Conservation (phyloP, 2,113 vertebrate genomes). For the Pogona vitticeps region DNA sequence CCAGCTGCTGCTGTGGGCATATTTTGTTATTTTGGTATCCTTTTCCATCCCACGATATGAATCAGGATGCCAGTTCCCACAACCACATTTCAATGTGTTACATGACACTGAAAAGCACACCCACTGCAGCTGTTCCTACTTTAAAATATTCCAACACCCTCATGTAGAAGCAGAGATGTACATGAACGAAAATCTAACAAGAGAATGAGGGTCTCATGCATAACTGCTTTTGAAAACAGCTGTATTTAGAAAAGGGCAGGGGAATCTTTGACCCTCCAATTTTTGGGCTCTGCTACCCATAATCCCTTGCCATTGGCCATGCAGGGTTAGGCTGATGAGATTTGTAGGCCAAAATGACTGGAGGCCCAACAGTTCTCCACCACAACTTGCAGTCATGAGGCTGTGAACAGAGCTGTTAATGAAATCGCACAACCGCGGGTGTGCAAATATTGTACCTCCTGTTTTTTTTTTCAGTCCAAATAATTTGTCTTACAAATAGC, state of each 20-base stretch:
- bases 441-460: too few species aligned
- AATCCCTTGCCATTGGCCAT: too few species aligned
- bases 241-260: neutral
- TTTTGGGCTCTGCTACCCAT: too few species aligned
- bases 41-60: neutral
- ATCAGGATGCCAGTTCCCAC: neutral
- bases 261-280: too few species aligned
- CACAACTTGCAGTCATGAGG: too few species aligned
- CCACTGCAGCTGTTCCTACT: neutral
- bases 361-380: too few species aligned
- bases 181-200: neutral
- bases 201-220: neutral
- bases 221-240: slow-evolving; percentile 14
- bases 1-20: neutral
- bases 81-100: neutral
- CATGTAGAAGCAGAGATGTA: neutral
- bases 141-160: neutral
- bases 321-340: too few species aligned
- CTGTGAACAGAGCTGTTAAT: too few species aligned
- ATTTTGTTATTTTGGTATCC: neutral
- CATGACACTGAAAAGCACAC: neutral
- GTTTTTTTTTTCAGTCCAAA: too few species aligned
- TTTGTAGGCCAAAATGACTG: too few species aligned
- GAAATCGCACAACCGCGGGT: too few species aligned
- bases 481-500: too few species aligned